Base-by-base conservation (phyloP, 1,140 invertebrate genomes). In the Oryzaephilus surinamensis region DNA sequence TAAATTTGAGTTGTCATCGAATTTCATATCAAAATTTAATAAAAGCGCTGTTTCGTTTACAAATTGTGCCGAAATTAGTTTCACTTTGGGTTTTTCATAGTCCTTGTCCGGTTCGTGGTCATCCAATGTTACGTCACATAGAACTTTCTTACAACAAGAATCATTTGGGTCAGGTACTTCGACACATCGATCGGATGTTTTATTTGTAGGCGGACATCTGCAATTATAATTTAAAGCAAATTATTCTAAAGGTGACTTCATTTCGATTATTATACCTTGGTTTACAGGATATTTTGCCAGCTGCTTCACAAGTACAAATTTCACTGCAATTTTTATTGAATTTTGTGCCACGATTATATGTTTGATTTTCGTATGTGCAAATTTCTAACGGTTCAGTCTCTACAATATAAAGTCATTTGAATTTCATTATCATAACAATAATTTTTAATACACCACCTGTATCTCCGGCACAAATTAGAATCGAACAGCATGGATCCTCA, bases 241-340 rank as follows among this genome's bases (percentile, higher is more conserved):
- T n/a, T n/a, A n/a, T n/a, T n/a, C n/a, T n/a, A n/a, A n/a, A n/a
- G n/a, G n/a, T n/a, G n/a, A n/a, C n/a, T n/a, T n/a, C n/a, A n/a
- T n/a, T n/a, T n/a, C n/a, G n/a, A n/a, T n/a, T n/a, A n/a, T n/a
- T n/a, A n/a, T n/a, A 69, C 83, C 76, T n/a, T 12, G 80, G 74
- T 51, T 79, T 75, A 50, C 85, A 90, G 3, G 73, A 72, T 1
- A 84, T 62, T 43, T 75, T 62, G 17, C 85, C 85, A 24, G 71
- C 77, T 17, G 70, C 70, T 45, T 80, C 76, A 51, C 88, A 92
- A 28, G 73, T 63, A 51, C 88, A 93, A 10, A 77, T 72, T 48
- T 76, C 73, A 15, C 79, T 71, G 54, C 88, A 93, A 2, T 77
- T 84, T 23, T 87, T 78, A 51, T 86, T 73, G 52, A 88, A 75